Evolutionary conservation across 2,888 invertebrate species (phyloP), one percentile per base, ranked within the genome.

Genomic region (Philopedon plagiatum): DNA sequence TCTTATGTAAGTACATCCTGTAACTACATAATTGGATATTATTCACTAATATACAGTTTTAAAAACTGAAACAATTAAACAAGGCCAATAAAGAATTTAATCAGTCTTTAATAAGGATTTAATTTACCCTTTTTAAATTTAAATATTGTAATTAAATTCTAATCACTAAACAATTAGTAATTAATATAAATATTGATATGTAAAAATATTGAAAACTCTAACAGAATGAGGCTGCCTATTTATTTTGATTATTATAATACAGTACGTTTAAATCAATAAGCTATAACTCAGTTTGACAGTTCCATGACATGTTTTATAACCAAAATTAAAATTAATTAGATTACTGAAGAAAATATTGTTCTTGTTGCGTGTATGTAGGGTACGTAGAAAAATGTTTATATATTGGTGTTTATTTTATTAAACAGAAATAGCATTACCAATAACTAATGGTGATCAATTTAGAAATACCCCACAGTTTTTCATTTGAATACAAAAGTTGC

Each of bases 51-150:
- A 3, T 4, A 49, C 29, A 7, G 1, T 29, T 54, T 15, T 29
- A 1, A 15, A 15, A 54, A 29, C 29, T 51, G 2, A 29, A 54
- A 57, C 44, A 18, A n/a, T n/a, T n/a, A n/a, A 57, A 32, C 46
- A 18, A 57, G 65, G 65, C 57, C 46, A 37, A 57, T 67, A 49
- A 60, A 26, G 51, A 60, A 46, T 66, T 66, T 57, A 66, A 11
- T 67, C 67, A 67, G 67, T 67, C 67, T 67, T 67, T 34, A 67
- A 49, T 58, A 67, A 46, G 67, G 46, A 23, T 39, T 57, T 29
- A 5, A 9, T 19, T 26, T 21, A 18, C n/a, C 34, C 51, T 23
- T 51, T 34, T 29, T 9, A 21, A 51, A 21, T 13, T 51, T 63
- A 51, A n/a, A n/a, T 51, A 51, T 51, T 37, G 23, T 58, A 41